These are phyloP conservation scores for Dendrophyllia cribrosa DNA, from an alignment of 64 coral and sea anemone species.

Conservation along the genomic window DNA sequence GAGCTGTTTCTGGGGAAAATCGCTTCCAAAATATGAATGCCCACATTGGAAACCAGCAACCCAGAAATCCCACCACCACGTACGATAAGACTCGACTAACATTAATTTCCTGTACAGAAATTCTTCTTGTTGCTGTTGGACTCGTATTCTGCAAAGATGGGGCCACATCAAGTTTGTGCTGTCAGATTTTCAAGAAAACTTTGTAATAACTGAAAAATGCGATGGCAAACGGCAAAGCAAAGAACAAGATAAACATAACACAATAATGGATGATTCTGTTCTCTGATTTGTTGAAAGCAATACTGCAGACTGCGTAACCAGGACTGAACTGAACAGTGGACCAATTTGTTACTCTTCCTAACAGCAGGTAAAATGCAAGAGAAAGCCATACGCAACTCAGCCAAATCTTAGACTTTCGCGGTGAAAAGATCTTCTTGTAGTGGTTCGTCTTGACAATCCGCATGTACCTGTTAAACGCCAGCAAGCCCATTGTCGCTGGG, in stretches of 20 bases:
- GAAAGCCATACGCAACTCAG: constrained; percentile 16
- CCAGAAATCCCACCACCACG: neutral
- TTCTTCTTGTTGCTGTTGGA: neutral
- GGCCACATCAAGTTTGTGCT: neutral
- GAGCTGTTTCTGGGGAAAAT: neutral
- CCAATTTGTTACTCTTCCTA: neutral
- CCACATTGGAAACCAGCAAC: constrained; percentile 21
- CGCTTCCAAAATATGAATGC: constrained; percentile 3
- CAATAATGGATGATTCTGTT: constrained; percentile 23
- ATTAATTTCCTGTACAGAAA: neutral
- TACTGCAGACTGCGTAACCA: constrained; percentile 8
- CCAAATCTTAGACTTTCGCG: neutral
- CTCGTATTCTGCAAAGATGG: neutral
- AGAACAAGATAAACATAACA: neutral
- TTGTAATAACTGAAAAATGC: constrained; percentile 20
- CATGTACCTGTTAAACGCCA: constrained; percentile 39
- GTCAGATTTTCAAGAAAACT: neutral
- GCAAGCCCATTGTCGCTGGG: constrained; percentile 32
- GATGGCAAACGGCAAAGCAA: neutral
- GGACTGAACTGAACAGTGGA: neutral
- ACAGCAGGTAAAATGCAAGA: neutral
- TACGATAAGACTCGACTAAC: neutral
- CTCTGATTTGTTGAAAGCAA: neutral
- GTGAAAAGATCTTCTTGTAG: constrained; percentile 39
- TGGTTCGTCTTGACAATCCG: constrained; percentile 23